Percentiles rank a stretch among this genome's conserved stretches.
Conservation (phyloP, 1,140 invertebrate genomes). For the Eueides isabella region DNA sequence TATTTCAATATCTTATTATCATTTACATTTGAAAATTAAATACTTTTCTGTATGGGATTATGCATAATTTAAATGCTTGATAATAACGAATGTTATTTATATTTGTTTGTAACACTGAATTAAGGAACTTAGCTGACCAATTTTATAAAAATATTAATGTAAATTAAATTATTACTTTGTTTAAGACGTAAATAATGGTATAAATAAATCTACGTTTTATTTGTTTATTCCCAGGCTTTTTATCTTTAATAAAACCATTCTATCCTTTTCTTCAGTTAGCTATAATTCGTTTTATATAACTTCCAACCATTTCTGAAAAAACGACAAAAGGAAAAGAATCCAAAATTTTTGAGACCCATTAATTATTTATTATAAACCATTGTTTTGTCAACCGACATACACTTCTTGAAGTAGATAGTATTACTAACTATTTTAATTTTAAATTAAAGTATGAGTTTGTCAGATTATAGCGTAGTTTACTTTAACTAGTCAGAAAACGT, state of each 20-base stretch:
- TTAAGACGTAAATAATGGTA: no score
- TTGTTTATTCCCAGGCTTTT: no score
- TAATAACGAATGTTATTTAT: background rate
- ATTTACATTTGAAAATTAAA: background rate
- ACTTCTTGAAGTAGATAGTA: background rate
- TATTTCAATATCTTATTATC: background rate
- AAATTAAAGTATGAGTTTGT: no score
- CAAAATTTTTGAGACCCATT: no score
- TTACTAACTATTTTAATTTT: background rate
- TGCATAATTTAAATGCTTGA: background rate
- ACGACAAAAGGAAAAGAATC: no score
- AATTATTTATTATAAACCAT: background rate
- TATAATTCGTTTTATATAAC: no score
- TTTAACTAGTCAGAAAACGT: conserved; percentile 31
- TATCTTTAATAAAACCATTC: no score
- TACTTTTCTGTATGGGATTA: background rate
- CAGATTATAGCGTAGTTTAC: background rate
- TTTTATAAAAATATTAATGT: background rate
- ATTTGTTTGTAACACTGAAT: background rate
- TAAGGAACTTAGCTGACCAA: no score
- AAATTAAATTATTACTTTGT: no score
- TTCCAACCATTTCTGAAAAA: no score
- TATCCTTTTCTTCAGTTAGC: no score
- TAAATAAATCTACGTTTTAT: no score
- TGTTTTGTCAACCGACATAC: background rate